These are phyloP conservation scores for Manis javanica DNA, from an alignment of 2,797 vertebrate species.

Conservation along the genomic window DNA sequence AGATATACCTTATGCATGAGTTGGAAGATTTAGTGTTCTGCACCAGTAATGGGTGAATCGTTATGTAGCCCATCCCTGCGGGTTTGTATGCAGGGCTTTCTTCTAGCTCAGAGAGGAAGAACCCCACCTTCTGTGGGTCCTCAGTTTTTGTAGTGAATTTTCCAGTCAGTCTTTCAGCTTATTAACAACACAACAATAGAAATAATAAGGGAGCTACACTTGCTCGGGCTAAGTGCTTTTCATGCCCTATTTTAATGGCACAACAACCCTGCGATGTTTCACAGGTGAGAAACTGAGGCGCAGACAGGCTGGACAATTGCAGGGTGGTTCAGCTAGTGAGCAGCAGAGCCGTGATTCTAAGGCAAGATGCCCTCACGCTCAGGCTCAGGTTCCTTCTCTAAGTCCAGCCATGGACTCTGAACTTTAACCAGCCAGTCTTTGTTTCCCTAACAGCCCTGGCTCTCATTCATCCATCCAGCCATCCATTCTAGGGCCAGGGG, in stretches of 20 bases:
- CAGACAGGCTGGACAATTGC: no score
- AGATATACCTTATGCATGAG: neutral
- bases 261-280: neutral
- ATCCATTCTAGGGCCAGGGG: neutral
- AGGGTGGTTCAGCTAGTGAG: neutral
- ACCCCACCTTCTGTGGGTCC: neutral
- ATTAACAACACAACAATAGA: neutral
- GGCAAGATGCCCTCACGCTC: fast-evolving
- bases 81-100: no score
- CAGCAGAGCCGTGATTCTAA: fast-evolving
- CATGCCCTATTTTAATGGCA: neutral
- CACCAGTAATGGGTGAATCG: no score
- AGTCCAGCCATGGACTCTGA: neutral
- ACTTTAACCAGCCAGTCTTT: neutral
- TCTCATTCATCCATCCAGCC: neutral
- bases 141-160: no score
- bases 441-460: neutral
- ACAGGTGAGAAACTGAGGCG: neutral
- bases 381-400: neutral
- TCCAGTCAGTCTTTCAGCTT: neutral
- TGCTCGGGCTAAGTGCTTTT: neutral
- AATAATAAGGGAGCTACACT: fast-evolving
- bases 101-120: neutral
- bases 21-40: no score
- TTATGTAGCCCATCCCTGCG: neutral